Conservation (phyloP, 2,888 invertebrate genomes). For the Machimus rusticus region DNA sequence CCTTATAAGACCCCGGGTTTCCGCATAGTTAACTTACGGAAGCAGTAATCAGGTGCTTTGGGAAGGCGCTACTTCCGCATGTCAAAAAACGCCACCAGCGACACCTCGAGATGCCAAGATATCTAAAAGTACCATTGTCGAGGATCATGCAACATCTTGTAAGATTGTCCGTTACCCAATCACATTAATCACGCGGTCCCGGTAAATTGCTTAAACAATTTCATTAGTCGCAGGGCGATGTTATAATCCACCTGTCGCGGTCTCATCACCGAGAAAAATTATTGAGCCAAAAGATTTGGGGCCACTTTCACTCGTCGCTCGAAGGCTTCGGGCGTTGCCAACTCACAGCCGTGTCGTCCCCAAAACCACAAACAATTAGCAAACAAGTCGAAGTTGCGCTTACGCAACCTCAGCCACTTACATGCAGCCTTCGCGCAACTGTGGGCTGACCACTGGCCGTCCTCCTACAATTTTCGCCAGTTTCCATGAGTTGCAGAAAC, state of each 20-base stretch:
- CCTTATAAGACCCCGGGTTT: background rate
- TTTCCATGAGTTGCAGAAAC: background rate
- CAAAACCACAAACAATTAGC: background rate
- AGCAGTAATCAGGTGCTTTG: background rate
- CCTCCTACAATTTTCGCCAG: background rate
- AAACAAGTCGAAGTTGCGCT: background rate
- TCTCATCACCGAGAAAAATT: background rate
- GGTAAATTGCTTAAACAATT: background rate
- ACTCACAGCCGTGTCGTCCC: background rate
- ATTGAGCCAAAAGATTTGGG: background rate
- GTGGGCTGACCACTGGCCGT: background rate
- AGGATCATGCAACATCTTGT: background rate
- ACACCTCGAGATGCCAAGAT: background rate
- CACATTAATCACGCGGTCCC: background rate
- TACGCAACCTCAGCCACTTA: background rate
- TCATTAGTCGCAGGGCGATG: background rate
- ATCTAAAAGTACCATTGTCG: background rate
- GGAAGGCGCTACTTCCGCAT: background rate
- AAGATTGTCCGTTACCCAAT: background rate
- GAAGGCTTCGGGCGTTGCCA: background rate
- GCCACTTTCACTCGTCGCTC: background rate
- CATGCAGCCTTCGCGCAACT: background rate
- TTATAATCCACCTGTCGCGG: background rate
- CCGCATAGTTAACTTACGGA: background rate
- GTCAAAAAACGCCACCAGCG: background rate